Evolutionary conservation across 2,113 vertebrate genomes (phyloP).

Genomic region (Pheucticus melanocephalus): DNA sequence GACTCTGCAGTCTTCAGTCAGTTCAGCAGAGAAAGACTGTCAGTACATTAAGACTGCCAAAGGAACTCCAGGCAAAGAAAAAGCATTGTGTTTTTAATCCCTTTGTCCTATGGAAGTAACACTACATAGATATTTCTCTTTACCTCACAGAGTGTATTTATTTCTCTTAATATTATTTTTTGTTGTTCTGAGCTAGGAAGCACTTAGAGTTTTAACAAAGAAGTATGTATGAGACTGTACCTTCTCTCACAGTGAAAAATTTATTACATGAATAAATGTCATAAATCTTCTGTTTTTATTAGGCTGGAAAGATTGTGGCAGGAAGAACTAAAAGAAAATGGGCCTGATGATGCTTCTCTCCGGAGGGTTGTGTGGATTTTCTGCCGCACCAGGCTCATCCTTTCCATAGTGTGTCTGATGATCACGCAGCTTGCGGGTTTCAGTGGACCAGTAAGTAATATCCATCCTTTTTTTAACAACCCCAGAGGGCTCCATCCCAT

Average conservation of each 20-base stretch:
- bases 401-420: slow-evolving; percentile 91
- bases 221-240: neutral
- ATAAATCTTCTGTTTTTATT: slow-evolving; percentile 15
- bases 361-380: slow-evolving; percentile 84
- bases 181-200: neutral
- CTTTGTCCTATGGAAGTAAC: neutral
- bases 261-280: neutral
- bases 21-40: neutral
- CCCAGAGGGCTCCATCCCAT: slow-evolving; percentile 59
- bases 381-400: slow-evolving; percentile 86
- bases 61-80: neutral
- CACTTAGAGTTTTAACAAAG: neutral
- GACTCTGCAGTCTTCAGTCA: neutral
- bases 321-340: slow-evolving; percentile 78
- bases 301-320: slow-evolving; percentile 88
- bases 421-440: slow-evolving; percentile 92
- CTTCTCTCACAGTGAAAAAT: neutral
- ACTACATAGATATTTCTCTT: neutral
- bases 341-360: slow-evolving; percentile 83
- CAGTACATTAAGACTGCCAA: neutral
- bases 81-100: neutral
- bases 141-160: neutral
- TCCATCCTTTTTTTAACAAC: slow-evolving; percentile 75
- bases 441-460: slow-evolving; percentile 94
- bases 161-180: neutral